phyloP scores from a whole-genome alignment of 2,888 invertebrate genomes.

The Timema cristinae region DNA sequence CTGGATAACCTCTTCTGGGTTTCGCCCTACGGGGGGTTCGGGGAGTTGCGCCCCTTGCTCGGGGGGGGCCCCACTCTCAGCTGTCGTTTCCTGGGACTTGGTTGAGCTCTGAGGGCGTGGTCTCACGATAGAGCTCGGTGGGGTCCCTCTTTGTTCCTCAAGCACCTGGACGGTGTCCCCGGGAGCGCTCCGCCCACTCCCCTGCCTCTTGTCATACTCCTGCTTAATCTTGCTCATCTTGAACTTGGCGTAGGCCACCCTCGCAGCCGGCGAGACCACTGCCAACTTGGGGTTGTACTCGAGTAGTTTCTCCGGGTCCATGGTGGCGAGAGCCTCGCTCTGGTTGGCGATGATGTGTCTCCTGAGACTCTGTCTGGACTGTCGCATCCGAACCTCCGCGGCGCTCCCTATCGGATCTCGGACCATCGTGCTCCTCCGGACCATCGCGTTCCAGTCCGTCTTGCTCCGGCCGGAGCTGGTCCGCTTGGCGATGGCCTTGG shows the following conservation, averaged over 20 bases:
- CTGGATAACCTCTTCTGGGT: too few species aligned
- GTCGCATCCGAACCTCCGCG: constrained; percentile 59
- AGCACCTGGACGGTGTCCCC: constrained; percentile 20
- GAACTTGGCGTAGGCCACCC: constrained; percentile 84
- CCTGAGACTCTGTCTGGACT: constrained; percentile 67
- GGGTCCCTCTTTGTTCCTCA: constrained; percentile 19
- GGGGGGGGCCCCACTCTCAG: constrained; percentile 15
- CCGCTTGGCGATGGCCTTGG: constrained; percentile 67
- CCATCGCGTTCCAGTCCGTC: constrained; percentile 80
- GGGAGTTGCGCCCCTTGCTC: constrained; percentile 21
- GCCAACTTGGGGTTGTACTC: constrained; percentile 78
- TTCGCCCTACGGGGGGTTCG: constrained; percentile 22
- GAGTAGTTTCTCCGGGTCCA: constrained; percentile 69
- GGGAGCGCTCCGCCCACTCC: constrained; percentile 21
- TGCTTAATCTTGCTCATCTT: constrained; percentile 69
- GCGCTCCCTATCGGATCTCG: constrained; percentile 77
- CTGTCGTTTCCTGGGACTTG: constrained; percentile 14
- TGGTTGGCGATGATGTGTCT: constrained; percentile 66
- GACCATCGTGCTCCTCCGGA: constrained; percentile 59
- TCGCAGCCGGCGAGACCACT: constrained; percentile 69
- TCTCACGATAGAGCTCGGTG: constrained; percentile 29
- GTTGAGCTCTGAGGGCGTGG: constrained; percentile 31
- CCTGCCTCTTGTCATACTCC: constrained; percentile 45
- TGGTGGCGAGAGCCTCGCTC: constrained; percentile 55
- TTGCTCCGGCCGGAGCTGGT: constrained; percentile 40